phyloP scores from a whole-genome alignment of 2,797 vertebrate species.

The Pseudotriccus pelzelni region DNA sequence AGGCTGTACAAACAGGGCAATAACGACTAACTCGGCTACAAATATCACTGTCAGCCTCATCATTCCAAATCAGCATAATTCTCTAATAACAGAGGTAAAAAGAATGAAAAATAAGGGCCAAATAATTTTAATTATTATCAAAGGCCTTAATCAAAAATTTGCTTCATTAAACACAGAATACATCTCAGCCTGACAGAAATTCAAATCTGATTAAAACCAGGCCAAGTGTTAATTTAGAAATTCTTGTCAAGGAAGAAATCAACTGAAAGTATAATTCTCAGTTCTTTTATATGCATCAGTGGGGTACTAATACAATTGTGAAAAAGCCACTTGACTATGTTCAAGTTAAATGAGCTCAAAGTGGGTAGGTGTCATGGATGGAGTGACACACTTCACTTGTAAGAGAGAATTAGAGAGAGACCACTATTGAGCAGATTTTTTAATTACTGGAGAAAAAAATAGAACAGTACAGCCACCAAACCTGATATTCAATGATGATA shows the following conservation, averaged over 20 bases:
- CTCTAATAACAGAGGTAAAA: constrained; percentile 19
- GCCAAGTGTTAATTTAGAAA: constrained; percentile 59
- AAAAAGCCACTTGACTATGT: constrained; percentile 40
- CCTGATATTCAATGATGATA: background rate
- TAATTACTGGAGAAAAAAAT: background rate
- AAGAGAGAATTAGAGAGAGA: background rate
- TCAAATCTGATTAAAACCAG: constrained; percentile 56
- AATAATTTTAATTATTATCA: constrained; percentile 14
- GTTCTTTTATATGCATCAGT: constrained; percentile 4
- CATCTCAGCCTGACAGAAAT: constrained; percentile 48
- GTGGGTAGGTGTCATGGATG: background rate
- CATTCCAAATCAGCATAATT: background rate
- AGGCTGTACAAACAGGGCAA: background rate
- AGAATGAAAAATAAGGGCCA: background rate
- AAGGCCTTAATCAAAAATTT: constrained; percentile 53
- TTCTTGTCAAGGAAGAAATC: constrained; percentile 52
- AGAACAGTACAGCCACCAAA: background rate
- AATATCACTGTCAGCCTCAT: background rate
- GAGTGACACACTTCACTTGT: background rate
- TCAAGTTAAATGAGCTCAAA: constrained; percentile 19
- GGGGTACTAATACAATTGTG: constrained; percentile 44
- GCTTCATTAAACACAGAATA: constrained; percentile 53
- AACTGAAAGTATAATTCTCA: constrained; percentile 43
- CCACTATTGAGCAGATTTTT: background rate
- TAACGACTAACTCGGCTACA: background rate